These are phyloP conservation scores for Rhamnusium bicolor DNA, from an alignment of 2,888 invertebrate genomes.

Conservation along the genomic window DNA sequence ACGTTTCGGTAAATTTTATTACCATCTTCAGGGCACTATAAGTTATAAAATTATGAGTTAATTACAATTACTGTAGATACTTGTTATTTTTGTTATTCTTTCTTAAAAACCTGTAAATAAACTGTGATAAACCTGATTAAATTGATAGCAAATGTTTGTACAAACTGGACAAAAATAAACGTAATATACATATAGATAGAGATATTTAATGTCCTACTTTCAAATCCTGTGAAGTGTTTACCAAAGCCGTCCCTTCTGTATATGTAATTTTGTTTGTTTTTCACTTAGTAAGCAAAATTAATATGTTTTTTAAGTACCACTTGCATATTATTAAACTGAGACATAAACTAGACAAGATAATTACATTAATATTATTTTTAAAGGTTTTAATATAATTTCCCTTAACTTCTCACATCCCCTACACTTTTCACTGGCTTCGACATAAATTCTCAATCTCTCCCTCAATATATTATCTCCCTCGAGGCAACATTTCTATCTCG, in stretches of 20 bases:
- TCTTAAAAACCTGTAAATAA: too few relatives aligned
- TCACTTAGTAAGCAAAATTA: neutral
- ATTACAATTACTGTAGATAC: too few relatives aligned
- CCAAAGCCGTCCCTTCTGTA: neutral
- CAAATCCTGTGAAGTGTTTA: neutral
- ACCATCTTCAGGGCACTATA: too few relatives aligned
- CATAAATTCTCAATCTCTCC: slow-evolving; percentile 30
- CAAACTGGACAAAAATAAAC: neutral
- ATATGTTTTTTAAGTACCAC: neutral
- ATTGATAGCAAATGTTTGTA: neutral
- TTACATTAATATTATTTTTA: slow-evolving; percentile 19
- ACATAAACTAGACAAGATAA: neutral
- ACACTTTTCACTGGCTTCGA: slow-evolving; percentile 21
- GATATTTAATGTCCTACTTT: neutral
- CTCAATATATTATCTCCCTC: slow-evolving; percentile 27
- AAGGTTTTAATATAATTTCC: slow-evolving; percentile 21
- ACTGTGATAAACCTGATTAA: too few relatives aligned
- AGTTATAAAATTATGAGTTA: too few relatives aligned
- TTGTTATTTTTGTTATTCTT: too few relatives aligned
- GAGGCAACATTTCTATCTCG: slow-evolving; percentile 31
- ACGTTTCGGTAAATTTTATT: too few relatives aligned
- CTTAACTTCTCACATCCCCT: slow-evolving; percentile 26
- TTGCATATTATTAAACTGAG: neutral
- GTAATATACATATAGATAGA: neutral
- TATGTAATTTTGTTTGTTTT: neutral